Evolutionary conservation across 2,888 invertebrate genomes (phyloP), one percentile per base, ranked within the genome.

Genomic region (Crematogaster levior): DNA sequence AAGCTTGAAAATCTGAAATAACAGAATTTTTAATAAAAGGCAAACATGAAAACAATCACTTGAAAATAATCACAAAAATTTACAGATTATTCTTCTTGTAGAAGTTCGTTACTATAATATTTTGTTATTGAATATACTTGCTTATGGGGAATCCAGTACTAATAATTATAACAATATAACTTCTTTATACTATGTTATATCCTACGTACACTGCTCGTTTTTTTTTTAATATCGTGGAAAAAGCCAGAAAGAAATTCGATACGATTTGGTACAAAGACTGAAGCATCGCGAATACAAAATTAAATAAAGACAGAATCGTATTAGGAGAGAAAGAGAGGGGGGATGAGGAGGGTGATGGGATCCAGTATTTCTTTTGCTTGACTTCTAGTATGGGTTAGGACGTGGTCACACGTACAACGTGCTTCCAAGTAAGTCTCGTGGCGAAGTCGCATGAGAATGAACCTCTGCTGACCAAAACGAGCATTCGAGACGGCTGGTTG

Each of bases 361-460:
- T 21, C n/a, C 65, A 30, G 40, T n/a, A 12, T 51, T 75, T 56
- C 43, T 81, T 77, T 82, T 43, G 86, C 60, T 85, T 84, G 83
- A 84, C 83, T 88, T 86, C 89, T 85, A 87, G 85, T 90, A 91
- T 88, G 85, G 87, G 87, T 85, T 88, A 86, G 86, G 85, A 84
- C 81, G 88, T 86, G 90, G 85, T 89, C 88, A 90, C 86, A 89
- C 89, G 89, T 89, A 81, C 86, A 84, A 65, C 82, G 74, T 79
- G 83, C 87, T 92, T 91, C 91, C 90, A 90, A 88, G 90, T 91
- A 91, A 91, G 89, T 88, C 89, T 84, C 86, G 89, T 86, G 85
- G 87, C 86, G 79, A 90, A 85, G 89, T 90, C 83, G 92, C 91
- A 92, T 91, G 92, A 91, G 92, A 92, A 92, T 91, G 91, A 92